phyloP scores from a whole-genome alignment of 2,888 invertebrate genomes.

The Cyclophora punctaria region DNA sequence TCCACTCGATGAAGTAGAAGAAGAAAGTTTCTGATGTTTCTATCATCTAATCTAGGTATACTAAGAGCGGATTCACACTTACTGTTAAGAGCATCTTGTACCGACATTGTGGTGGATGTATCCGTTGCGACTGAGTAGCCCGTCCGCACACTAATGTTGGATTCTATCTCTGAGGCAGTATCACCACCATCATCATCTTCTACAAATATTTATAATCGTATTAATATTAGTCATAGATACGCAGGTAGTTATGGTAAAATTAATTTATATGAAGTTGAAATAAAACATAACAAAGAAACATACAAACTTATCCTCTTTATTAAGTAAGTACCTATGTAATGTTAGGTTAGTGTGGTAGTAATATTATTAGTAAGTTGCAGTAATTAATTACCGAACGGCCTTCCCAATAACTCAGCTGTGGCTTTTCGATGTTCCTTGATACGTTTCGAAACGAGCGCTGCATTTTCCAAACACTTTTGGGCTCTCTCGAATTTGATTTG shows the following conservation, averaged over 20 bases:
- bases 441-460: conserved; percentile 65
- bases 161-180: conserved; percentile 58
- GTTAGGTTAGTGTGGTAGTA: too few relatives aligned
- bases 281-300: too few relatives aligned
- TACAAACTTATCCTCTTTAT: too few relatives aligned
- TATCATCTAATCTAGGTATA: too few relatives aligned
- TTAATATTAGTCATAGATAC: too few relatives aligned
- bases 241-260: too few relatives aligned
- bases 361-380: too few relatives aligned
- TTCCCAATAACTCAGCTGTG: conserved; percentile 63
- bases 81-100: conserved; percentile 70
- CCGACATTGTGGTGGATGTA: conserved; percentile 55
- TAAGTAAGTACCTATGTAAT: too few relatives aligned
- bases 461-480: conserved; percentile 69
- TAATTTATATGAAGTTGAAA: too few relatives aligned
- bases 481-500: conserved; percentile 65
- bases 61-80: conserved; percentile 18
- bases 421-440: conserved; percentile 68
- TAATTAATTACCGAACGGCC: conserved; percentile 50
- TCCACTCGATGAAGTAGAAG: too few relatives aligned
- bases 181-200: conserved; percentile 61
- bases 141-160: conserved; percentile 63
- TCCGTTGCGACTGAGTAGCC: conserved; percentile 63
- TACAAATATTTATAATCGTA: conserved; percentile 17
- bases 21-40: too few relatives aligned